Evolutionary conservation across 37 sponge, comb jelly and placozoan species (phyloP), one percentile per base, ranked within the genome.

Genomic region (Tethya wilhelma): DNA sequence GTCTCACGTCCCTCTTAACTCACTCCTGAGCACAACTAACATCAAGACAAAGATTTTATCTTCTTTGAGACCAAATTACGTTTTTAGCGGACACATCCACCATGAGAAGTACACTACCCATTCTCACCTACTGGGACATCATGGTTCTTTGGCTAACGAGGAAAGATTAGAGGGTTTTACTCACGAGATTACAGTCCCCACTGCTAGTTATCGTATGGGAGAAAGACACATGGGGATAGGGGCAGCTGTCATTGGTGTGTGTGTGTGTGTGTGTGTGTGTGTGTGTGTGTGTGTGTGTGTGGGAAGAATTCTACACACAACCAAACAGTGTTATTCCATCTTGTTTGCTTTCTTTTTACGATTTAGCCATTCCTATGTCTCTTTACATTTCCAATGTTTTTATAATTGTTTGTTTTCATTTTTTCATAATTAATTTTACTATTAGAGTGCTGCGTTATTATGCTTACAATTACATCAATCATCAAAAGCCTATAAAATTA

Each of bases 171-270:
- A 49, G 14, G 14, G 53, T 49, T 29, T 70, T 14, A 26, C 26
- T 2, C 71, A 75, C 28, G 84, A 88, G 83, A 59, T 69, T 9
- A 70, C 77, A 17, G 34, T 88, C 4, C 89, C 89, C 2, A 88
- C 89, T 23, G 70, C 59, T 46, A 88, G 78, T 42, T 88, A 88
- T 58, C 71, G 89, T 17, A 88, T 88, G 89, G 89, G 89, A 0
- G 65, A 82, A 56, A 8, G 38, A 0, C 19, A 60, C 56, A 70
- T 71, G 77, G 89, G 84, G 3, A 56, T 78, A 17, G 89, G 83
- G 8, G 77, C 75, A 6, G 77, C 45, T 38, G 32, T 67, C 26
- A 77, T 88, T 23, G 65, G 88, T 88, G 59, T 38, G 89, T 55
- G 26, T 59, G 0, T 1, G 12, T 63, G 32, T n/a, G n/a, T n/a